Percentiles rank a stretch among this genome's conserved stretches.
Evolutionary conservation across 2,797 vertebrate species (phyloP).

Genomic region (Melanotaenia trifasciata): DNA sequence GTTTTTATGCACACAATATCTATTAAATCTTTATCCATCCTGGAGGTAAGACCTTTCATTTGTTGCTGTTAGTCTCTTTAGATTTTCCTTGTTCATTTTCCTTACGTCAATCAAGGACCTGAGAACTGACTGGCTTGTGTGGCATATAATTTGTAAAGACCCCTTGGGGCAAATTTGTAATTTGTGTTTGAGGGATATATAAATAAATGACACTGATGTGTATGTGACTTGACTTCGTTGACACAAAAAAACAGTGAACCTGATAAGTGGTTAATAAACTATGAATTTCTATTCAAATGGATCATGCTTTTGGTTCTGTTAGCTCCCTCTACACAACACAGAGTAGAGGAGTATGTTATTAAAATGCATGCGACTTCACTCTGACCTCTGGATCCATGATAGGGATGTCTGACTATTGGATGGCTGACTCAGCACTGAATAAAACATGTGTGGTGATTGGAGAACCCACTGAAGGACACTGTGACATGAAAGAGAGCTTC

Average conservation of each 20-base stretch:
- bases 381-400: conserved; percentile 31
- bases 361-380: background rate
- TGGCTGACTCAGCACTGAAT: conserved; percentile 65
- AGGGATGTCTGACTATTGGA: background rate
- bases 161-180: background rate
- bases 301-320: rapidly evolving
- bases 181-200: background rate
- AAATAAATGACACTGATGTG: background rate
- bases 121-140: background rate
- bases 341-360: background rate
- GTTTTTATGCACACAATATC: background rate
- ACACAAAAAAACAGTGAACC: background rate
- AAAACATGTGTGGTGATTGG: conserved; percentile 49
- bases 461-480: conserved; percentile 39
- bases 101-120: background rate
- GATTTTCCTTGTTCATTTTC: background rate
- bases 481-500: background rate
- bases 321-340: background rate
- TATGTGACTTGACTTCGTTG: background rate
- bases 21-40: background rate
- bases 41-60: background rate
- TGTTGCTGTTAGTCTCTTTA: background rate
- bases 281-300: background rate
- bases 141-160: background rate
- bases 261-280: background rate